Conservation (phyloP, 2,888 invertebrate species). For the Caenorhabditis japonica region DNA sequence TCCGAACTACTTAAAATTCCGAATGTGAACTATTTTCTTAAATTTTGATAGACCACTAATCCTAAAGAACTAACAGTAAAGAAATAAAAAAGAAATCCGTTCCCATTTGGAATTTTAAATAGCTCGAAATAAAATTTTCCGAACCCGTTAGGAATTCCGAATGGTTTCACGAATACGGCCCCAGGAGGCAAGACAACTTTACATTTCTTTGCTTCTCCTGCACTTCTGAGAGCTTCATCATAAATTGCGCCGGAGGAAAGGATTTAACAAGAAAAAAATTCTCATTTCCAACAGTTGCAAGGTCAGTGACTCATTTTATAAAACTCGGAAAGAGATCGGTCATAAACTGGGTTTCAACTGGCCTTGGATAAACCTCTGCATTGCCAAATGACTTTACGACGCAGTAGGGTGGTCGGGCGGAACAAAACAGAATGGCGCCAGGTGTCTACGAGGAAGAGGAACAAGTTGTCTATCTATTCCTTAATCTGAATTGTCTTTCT, state of each 20-base stretch:
- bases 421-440: slow-evolving; percentile 13
- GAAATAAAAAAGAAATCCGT: no score
- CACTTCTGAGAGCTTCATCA: slow-evolving; percentile 3
- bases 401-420: slow-evolving; percentile 1
- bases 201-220: slow-evolving; percentile 14
- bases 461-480: no score
- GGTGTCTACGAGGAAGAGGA: neutral
- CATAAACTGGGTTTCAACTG: slow-evolving; percentile 19
- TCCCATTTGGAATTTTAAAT: no score
- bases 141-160: no score
- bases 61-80: no score
- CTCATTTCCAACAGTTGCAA: slow-evolving; percentile 21
- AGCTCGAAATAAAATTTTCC: no score
- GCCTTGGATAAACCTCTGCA: slow-evolving; percentile 30
- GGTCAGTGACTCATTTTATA: slow-evolving; percentile 33
- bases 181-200: no score
- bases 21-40: no score
- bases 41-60: no score
- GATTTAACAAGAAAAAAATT: neutral
- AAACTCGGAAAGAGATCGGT: slow-evolving; percentile 6
- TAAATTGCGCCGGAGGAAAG: neutral
- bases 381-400: slow-evolving; percentile 5
- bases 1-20: no score
- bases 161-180: no score
- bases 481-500: neutral